phyloP scores from a whole-genome alignment of 2,797 vertebrate genomes.

The Propithecus deckenii region DNA sequence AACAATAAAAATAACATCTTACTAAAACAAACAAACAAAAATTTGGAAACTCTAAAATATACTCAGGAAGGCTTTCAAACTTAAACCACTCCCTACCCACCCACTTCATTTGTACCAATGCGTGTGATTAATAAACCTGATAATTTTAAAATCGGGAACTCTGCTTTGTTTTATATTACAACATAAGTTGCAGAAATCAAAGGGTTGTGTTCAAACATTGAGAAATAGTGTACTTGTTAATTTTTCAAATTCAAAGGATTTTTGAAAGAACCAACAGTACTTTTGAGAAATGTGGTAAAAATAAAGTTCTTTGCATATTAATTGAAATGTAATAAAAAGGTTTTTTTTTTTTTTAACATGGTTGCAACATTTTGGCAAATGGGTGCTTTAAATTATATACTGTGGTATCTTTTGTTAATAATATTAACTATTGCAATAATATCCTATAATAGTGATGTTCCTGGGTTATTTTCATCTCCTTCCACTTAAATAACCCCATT shows the following conservation, averaged over 20 bases:
- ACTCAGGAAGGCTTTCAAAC: neutral
- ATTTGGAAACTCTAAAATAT: neutral
- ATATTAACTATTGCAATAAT: neutral
- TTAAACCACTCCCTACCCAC: neutral
- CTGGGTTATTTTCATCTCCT: slow-evolving; percentile 33
- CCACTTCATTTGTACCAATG: neutral
- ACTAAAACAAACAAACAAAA: neutral
- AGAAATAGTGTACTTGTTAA: slow-evolving; percentile 43
- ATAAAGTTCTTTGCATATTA: slow-evolving; percentile 41
- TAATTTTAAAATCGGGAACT: neutral
- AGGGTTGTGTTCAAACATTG: slow-evolving; percentile 35
- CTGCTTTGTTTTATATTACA: slow-evolving; percentile 33
- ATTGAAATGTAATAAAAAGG: slow-evolving; percentile 7
- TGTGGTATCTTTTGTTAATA: neutral
- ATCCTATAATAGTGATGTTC: neutral
- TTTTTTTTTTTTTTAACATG: neutral
- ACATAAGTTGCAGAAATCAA: slow-evolving; percentile 50
- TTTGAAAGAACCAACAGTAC: slow-evolving; percentile 44
- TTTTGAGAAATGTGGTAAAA: slow-evolving; percentile 57
- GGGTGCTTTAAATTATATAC: slow-evolving; percentile 27
- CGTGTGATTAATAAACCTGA: slow-evolving; percentile 14
- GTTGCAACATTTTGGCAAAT: slow-evolving; percentile 29
- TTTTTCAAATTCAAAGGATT: slow-evolving; percentile 43
- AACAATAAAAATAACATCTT: neutral
- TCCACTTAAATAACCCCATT: neutral